Evolutionary conservation across 2,113 vertebrate species (phyloP), one percentile per base, ranked within the genome.

Genomic region (Herpailurus yagouaroundi): DNA sequence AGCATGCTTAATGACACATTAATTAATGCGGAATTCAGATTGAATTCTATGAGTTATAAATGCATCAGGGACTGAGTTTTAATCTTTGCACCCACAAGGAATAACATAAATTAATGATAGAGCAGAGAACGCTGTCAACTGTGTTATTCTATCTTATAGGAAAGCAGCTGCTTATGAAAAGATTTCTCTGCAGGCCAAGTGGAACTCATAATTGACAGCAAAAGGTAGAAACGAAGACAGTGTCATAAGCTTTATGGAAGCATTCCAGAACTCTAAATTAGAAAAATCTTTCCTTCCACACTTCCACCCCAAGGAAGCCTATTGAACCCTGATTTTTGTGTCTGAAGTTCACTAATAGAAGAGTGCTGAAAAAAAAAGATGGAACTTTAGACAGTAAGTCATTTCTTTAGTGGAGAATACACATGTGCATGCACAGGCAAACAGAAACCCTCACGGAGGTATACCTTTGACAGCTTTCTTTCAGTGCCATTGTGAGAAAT

Each of bases 1-100:
- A 86, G 92, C 18, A 48, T 96, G 19, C 64, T 55, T 96, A 97
- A 95, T 80, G 41, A 18, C 74, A 96, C 41, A 77, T 95, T 97
- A 97, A 98, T 97, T 96, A 95, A 97, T 96, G 48, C 9, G 33
- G 18, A 84, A 83, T 94, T 97, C 90, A 93, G 97, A 96, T 69
- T 81, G 52, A 92, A 94, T 97, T 94, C 60, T 63, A 14, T 93
- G n/a, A 94, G 68, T 85, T 93, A 55, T 45, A 50, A 50, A 85
- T 97, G 95, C 19, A 95, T 31, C 29, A 29, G 52, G 33, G 64
- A 97, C 52, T 89, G 97, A 69, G 3, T 96, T 98, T 97, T 93
- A 96, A 97, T 96, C 79, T 97, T 94, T 97, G 73, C 33, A 96
- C 91, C 94, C 66, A 64, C 52, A 85, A 69, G 92, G 48, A 98